These are phyloP conservation scores for Gymnosoma rotundatum DNA, from an alignment of 2,888 invertebrate species.

Conservation along the genomic window DNA sequence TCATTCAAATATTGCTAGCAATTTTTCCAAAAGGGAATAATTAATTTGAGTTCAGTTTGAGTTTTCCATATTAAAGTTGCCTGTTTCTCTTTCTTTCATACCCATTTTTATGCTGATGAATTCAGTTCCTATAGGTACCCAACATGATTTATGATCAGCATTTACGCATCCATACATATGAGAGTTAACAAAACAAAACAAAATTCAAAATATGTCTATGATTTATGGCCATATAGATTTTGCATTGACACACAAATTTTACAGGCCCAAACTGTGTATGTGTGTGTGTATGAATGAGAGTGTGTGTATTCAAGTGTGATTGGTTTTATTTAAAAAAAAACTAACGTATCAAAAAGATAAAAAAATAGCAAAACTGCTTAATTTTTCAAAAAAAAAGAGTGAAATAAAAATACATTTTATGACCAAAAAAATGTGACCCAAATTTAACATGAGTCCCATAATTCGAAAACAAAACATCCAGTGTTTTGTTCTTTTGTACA, in stretches of 20 bases:
- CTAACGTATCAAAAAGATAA: conserved; percentile 38
- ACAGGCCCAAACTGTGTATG: background rate
- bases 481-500: conserved; percentile 33
- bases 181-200: conserved; percentile 56
- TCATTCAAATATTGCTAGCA: conserved; percentile 45
- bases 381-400: background rate
- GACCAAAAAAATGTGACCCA: conserved; percentile 62
- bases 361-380: conserved; percentile 9
- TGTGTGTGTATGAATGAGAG: too few relatives aligned
- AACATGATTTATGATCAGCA: conserved; percentile 66
- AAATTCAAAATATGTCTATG: conserved; percentile 67
- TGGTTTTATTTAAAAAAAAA: conserved; percentile 15
- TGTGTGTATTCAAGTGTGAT: conserved; percentile 23
- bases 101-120: conserved; percentile 16
- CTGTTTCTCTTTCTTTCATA: background rate
- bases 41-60: conserved; percentile 58
- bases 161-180: conserved; percentile 56
- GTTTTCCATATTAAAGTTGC: background rate
- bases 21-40: conserved; percentile 59
- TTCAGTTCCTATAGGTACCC: conserved; percentile 41
- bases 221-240: conserved; percentile 68
- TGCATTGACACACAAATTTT: conserved; percentile 68
- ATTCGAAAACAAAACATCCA: conserved; percentile 19
- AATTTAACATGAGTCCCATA: conserved; percentile 42
- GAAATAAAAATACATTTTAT: conserved; percentile 42